Evolutionary conservation across 2,797 vertebrate species (phyloP).

Genomic region (Esox masquinongy): DNA sequence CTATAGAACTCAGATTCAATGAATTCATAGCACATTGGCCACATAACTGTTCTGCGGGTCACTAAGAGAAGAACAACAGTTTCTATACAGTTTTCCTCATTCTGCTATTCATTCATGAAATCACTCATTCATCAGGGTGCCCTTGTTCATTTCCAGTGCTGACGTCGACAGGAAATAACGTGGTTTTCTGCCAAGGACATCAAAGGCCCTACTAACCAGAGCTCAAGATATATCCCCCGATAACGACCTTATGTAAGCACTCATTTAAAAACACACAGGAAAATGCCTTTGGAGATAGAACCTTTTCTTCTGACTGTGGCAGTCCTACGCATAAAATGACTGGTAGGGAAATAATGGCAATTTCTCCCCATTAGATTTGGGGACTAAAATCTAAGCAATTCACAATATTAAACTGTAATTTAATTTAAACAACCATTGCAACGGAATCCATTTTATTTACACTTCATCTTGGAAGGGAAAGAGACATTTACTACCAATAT

Average conservation of each 20-base stretch:
- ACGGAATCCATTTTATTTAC: too few relatives aligned
- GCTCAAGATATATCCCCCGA: constrained; percentile 43
- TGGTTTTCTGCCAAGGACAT: constrained; percentile 62
- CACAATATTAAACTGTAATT: background rate
- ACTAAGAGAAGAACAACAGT: background rate
- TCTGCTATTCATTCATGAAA: constrained; percentile 56
- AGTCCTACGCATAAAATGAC: background rate
- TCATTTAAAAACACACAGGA: constrained; percentile 30
- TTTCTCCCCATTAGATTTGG: constrained; percentile 1
- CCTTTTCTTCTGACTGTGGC: background rate
- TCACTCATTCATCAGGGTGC: constrained; percentile 48
- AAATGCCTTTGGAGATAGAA: background rate
- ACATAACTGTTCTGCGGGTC: too few relatives aligned
- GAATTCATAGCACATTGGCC: background rate
- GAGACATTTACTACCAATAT: too few relatives aligned
- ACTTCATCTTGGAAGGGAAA: too few relatives aligned
- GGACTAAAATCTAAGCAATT: background rate
- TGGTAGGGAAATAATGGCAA: background rate
- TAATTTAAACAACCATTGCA: too few relatives aligned
- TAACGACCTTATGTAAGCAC: constrained; percentile 27
- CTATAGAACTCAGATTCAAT: background rate
- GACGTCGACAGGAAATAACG: constrained; percentile 67
- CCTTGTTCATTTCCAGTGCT: constrained; percentile 55
- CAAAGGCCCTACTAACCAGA: constrained; percentile 41
- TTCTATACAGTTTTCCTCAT: background rate